Conservation (phyloP, 2,888 invertebrate genomes). For the Carcina quercana region DNA sequence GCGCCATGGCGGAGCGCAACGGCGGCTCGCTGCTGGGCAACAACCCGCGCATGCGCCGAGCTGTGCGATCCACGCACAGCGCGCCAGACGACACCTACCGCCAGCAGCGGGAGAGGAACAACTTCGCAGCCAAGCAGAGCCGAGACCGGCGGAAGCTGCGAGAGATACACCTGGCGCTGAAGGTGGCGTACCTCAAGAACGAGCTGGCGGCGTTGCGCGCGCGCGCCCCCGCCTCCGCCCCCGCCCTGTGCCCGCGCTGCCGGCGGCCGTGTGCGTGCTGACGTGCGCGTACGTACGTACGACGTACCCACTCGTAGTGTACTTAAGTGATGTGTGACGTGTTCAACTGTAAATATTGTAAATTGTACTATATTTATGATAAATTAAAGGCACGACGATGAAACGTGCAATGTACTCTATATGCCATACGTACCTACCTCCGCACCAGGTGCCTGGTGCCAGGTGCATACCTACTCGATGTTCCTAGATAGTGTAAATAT, state of each 20-base stretch:
- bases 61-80: slow-evolving; percentile 39
- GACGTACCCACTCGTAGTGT: not conserved
- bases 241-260: slow-evolving; percentile 26
- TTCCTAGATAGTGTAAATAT: too few relatives aligned
- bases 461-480: too few relatives aligned
- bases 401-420: too few relatives aligned
- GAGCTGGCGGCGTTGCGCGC: slow-evolving; percentile 37
- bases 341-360: not conserved
- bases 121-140: slow-evolving; percentile 95
- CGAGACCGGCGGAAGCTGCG: slow-evolving; percentile 91
- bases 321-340: not conserved
- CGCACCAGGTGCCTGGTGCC: not conserved
- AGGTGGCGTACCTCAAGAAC: slow-evolving; percentile 82
- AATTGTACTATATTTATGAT: not conserved
- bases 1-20: slow-evolving; percentile 76
- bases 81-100: slow-evolving; percentile 84
- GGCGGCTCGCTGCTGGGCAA: slow-evolving; percentile 66
- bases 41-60: slow-evolving; percentile 81
- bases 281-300: not conserved
- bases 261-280: not conserved
- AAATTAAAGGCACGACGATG: too few relatives aligned
- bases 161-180: slow-evolving; percentile 93
- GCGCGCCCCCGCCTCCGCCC: slow-evolving; percentile 26
- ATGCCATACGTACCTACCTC: too few relatives aligned
- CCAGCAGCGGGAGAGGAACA: slow-evolving; percentile 92